Percentiles rank a stretch among this genome's conserved stretches.
phyloP scores from a whole-genome alignment of 2,888 invertebrate species.

The Nephrotoma guestfalica region DNA sequence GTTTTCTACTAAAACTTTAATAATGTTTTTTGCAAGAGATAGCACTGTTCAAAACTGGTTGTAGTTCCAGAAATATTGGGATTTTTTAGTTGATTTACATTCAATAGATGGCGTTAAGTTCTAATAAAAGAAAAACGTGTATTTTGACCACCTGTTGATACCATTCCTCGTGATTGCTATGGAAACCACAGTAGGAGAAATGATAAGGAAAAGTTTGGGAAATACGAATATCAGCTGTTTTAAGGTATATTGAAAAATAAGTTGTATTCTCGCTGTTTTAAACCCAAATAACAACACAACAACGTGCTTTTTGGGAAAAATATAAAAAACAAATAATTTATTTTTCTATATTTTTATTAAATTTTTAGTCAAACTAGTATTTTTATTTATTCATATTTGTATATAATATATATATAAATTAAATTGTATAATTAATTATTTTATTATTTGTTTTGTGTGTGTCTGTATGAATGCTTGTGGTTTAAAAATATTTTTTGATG shows the following conservation, averaged over 20 bases:
- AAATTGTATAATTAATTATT: not conserved
- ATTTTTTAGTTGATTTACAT: not conserved
- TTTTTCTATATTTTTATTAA: not conserved
- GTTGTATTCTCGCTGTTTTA: no score
- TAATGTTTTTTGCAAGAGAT: not conserved
- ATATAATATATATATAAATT: not conserved
- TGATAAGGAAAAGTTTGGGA: not conserved
- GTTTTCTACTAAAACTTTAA: not conserved
- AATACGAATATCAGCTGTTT: not conserved
- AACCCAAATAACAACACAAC: no score
- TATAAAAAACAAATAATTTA: not conserved
- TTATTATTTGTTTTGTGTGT: not conserved
- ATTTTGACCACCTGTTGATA: not conserved
- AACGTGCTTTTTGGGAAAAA: no score
- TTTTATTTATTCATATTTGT: not conserved
- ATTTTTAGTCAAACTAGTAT: not conserved
- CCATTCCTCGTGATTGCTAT: not conserved
- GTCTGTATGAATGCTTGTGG: not conserved
- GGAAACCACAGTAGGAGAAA: not conserved
- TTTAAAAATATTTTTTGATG: not conserved
- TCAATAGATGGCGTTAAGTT: not conserved
- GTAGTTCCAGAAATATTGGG: not conserved
- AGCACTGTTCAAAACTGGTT: not conserved
- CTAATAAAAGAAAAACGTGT: not conserved
- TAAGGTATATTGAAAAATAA: not conserved